Evolutionary conservation across 2,888 invertebrate genomes (phyloP), one percentile per base, ranked within the genome.

Genomic region (Dromius quadrimaculatus): DNA sequence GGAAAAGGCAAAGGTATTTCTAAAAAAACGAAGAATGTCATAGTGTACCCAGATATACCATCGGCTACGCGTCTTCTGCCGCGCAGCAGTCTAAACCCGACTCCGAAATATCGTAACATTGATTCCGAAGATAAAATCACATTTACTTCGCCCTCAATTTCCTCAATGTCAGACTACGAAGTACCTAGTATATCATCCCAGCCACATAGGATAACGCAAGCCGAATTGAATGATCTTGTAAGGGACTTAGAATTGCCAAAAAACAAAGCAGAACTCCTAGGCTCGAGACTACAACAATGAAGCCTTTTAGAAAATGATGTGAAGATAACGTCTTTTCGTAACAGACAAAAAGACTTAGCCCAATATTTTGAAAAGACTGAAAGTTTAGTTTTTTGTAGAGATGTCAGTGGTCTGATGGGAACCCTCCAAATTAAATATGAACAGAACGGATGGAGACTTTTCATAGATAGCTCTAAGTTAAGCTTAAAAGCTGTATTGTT

Each of bases 161-260:
- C 32, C 32, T 6, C 32, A 32, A 32, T 4, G 32, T 32, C 9
- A 32, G 32, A 32, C 32, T 32, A 6, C 9, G 5, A 32, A 32
- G 32, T 32, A 32, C 32, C 32, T 32, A 9, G 9, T 6, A 6
- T 6, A 6, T 32, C 32, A 32, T 6, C 9, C 5, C 5, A 32
- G 9, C 32, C 32, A 32, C 32, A 66, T 54, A 54, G 6, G 47
- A 47, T 17, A 9, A 23, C 2, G 45, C n/a, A 62, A 71, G 11
- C 38, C 13, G 32, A 36, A 64, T 47, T 19, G 22, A 22, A 28
- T 38, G 72, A 76, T 41, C 57, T 75, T 28, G 65, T 76, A 38
- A 38, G 74, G 57, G 47, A 15, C 47, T 71, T 72, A 22, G 73
- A 74, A 65, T 64, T 22, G 22, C 45, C 45, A 64, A 64, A 64